Percentiles rank a stretch among this genome's conserved stretches.
phyloP scores from a whole-genome alignment of 2,113 vertebrate species.

The Brachypteracias leptosomus region DNA sequence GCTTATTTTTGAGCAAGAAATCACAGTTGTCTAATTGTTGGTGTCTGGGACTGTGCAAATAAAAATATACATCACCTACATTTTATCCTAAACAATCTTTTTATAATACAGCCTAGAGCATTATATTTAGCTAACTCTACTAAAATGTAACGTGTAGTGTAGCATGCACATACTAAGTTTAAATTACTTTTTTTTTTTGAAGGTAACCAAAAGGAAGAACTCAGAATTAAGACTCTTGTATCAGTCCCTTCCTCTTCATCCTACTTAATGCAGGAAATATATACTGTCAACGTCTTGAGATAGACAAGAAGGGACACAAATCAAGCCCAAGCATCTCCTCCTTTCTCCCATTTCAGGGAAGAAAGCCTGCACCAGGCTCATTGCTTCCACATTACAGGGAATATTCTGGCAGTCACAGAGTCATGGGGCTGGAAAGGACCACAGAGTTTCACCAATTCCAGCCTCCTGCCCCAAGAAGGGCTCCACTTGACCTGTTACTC shows the following conservation, averaged over 20 bases:
- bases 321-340: neutral
- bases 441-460: neutral
- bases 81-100: neutral
- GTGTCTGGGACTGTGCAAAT: neutral
- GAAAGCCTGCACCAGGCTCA: neutral
- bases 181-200: neutral
- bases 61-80: neutral
- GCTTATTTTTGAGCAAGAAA: neutral
- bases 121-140: neutral
- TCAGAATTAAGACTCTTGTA: neutral
- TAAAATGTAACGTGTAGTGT: fast-evolving
- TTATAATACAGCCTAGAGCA: neutral
- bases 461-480: neutral
- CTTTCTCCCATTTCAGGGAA: neutral
- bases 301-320: neutral
- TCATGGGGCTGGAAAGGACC: neutral
- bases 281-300: neutral
- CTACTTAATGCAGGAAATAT: neutral
- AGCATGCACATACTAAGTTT: neutral
- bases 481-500: neutral
- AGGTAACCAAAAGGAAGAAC: neutral
- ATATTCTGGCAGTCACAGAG: neutral
- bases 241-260: neutral
- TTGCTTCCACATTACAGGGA: neutral
- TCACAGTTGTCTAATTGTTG: neutral